phyloP scores from a whole-genome alignment of 1,140 invertebrate species.

The Asobara japonica region DNA sequence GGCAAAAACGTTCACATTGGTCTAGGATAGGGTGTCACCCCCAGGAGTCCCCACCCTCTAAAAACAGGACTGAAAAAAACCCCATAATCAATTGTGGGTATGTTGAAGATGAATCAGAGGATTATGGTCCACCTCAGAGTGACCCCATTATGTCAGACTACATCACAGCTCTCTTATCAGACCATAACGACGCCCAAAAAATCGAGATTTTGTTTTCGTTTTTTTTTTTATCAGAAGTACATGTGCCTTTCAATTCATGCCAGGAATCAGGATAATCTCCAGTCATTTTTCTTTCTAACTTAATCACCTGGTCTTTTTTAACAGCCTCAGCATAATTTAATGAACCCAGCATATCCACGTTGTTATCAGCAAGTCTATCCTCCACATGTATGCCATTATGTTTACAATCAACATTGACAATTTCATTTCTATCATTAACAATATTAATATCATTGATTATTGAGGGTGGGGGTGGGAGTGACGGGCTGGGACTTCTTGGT shows the following conservation, averaged over 20 bases:
- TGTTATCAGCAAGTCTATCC: slow-evolving; percentile 50
- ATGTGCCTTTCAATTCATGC: slow-evolving; percentile 52
- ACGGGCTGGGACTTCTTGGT: slow-evolving; percentile 45
- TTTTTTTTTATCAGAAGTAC: slow-evolving; percentile 34
- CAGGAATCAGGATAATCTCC: slow-evolving; percentile 55
- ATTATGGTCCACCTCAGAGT: not conserved
- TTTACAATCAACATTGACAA: slow-evolving; percentile 46
- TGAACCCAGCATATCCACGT: slow-evolving; percentile 45
- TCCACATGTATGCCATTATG: slow-evolving; percentile 51
- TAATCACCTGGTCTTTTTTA: slow-evolving; percentile 62
- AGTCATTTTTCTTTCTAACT: slow-evolving; percentile 43
- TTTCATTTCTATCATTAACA: slow-evolving; percentile 47
- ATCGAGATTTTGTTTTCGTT: slow-evolving; percentile 1
- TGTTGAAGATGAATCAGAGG: not conserved
- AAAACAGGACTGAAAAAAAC: not conserved
- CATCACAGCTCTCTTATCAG: slow-evolving; percentile 42
- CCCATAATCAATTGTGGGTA: not conserved
- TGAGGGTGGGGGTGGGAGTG: slow-evolving; percentile 43
- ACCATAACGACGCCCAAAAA: not conserved
- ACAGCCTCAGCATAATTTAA: slow-evolving; percentile 47
- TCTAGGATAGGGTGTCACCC: not conserved
- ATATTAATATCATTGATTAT: slow-evolving; percentile 38
- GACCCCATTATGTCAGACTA: slow-evolving; percentile 35
- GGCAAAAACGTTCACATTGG: not conserved
- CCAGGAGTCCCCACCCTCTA: not conserved